A percentile compares a stretch with the other conserved stretches of the same genome.
Evolutionary conservation across 2,888 invertebrate species (phyloP).

Genomic region (Polydrusus cervinus): DNA sequence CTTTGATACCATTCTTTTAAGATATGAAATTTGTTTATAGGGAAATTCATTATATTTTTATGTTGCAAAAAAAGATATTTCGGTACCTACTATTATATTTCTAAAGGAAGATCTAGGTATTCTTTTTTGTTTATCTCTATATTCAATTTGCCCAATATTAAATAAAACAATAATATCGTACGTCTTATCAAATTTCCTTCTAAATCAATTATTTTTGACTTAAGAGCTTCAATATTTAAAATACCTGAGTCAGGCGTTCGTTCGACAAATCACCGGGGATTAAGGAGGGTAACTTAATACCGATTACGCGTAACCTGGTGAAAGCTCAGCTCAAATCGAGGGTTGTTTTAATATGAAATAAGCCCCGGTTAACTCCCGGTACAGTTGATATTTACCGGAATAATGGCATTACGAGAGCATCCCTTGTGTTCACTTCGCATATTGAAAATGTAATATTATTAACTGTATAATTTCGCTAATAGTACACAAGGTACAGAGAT

Average conservation of each 20-base stretch:
- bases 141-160: too few species aligned
- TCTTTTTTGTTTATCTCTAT: too few species aligned
- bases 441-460: conserved; percentile 30
- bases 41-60: too few species aligned
- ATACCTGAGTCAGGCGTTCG: conserved; percentile 53
- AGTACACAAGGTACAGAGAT: background rate
- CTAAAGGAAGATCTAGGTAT: too few species aligned
- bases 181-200: background rate
- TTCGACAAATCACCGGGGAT: conserved; percentile 45
- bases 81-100: too few species aligned
- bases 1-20: too few species aligned
- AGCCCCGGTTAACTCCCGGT: conserved; percentile 60
- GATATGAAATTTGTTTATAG: too few species aligned
- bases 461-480: background rate
- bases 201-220: conserved; percentile 49
- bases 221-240: conserved; percentile 40
- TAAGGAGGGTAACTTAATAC: conserved; percentile 45
- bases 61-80: too few species aligned
- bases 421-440: conserved; percentile 31
- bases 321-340: conserved; percentile 30
- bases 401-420: conserved; percentile 59
- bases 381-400: conserved; percentile 62
- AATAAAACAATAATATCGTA: too few species aligned
- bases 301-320: conserved; percentile 48
- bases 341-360: conserved; percentile 60